Percentiles rank a stretch among this genome's conserved stretches.
These are phyloP conservation scores for Sciurus vulgaris DNA, from an alignment of 2,797 vertebrate species.

Conservation along the genomic window DNA sequence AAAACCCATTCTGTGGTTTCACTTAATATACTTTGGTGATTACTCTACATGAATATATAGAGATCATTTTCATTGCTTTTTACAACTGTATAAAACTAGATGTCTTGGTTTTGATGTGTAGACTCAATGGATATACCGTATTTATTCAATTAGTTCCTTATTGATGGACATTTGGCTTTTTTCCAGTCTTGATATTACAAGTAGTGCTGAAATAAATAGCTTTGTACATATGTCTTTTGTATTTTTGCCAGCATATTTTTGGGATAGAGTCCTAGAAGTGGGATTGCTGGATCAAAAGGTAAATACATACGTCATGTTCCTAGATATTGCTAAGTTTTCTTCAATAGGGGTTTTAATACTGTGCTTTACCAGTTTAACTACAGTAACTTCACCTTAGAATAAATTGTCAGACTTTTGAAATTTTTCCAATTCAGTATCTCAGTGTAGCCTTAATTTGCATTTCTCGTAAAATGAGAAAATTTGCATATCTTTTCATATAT, in stretches of 20 bases:
- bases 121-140: not conserved
- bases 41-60: not conserved
- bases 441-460: constrained; percentile 52
- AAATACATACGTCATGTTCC: constrained; percentile 52
- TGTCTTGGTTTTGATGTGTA: not conserved
- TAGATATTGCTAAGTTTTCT: constrained; percentile 49
- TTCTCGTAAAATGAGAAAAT: constrained; percentile 20
- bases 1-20: not conserved
- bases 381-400: not conserved
- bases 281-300: constrained; percentile 67
- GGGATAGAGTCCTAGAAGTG: constrained; percentile 68
- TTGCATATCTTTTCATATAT: constrained; percentile 25
- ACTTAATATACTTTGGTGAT: not conserved
- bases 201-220: constrained; percentile 38
- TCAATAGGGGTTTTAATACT: constrained; percentile 2
- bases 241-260: constrained; percentile 73
- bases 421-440: constrained; percentile 22
- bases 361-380: constrained; percentile 51
- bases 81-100: not conserved
- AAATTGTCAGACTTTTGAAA: constrained; percentile 50
- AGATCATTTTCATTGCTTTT: constrained; percentile 18
- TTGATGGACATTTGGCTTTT: constrained; percentile 3
- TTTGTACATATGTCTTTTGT: constrained; percentile 65
- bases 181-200: constrained; percentile 68
- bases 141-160: constrained; percentile 46